A percentile compares a stretch with the other conserved stretches of the same genome.
Conservation (phyloP, 1,140 invertebrate genomes). For the Probaryconus sp. region DNA sequence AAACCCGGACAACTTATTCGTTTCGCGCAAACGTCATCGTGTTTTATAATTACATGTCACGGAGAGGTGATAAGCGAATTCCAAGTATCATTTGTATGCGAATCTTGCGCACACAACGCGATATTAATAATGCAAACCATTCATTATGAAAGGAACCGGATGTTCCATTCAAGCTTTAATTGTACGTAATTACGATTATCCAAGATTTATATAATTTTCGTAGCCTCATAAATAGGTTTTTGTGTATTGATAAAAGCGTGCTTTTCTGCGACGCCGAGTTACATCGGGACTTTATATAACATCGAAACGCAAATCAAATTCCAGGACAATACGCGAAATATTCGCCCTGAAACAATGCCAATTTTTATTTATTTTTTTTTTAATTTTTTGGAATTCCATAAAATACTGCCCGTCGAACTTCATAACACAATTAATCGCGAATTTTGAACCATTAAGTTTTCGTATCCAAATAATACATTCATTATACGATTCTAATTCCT, state of each 20-base stretch:
- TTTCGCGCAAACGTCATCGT: conserved; percentile 20
- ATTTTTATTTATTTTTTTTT: too few relatives aligned
- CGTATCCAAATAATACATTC: too few relatives aligned
- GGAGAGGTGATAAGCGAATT: conserved; percentile 9
- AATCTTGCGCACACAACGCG: conserved; percentile 43
- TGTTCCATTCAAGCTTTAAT: conserved; percentile 60
- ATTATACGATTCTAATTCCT: too few relatives aligned
- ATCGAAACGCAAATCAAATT: conserved; percentile 8
- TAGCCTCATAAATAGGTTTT: conserved; percentile 49
- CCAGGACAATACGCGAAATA: background rate
- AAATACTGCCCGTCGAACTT: too few relatives aligned
- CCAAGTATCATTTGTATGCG: conserved; percentile 53
- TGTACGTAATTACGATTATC: conserved; percentile 61
- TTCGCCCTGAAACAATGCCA: too few relatives aligned
- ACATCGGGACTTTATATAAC: conserved; percentile 24
- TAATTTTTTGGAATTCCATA: too few relatives aligned
- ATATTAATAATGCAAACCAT: conserved; percentile 58
- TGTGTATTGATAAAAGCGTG: conserved; percentile 38
- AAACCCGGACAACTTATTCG: conserved; percentile 3
- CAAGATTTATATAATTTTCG: conserved; percentile 61
- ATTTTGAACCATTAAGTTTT: too few relatives aligned
- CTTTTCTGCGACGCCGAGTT: background rate
- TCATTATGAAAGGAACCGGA: conserved; percentile 41
- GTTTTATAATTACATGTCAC: conserved; percentile 41
- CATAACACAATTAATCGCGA: too few relatives aligned